A percentile compares a stretch with the other conserved stretches of the same genome.
phyloP scores from a whole-genome alignment of 2,113 vertebrate species.

The Boleophthalmus pectinirostris region DNA sequence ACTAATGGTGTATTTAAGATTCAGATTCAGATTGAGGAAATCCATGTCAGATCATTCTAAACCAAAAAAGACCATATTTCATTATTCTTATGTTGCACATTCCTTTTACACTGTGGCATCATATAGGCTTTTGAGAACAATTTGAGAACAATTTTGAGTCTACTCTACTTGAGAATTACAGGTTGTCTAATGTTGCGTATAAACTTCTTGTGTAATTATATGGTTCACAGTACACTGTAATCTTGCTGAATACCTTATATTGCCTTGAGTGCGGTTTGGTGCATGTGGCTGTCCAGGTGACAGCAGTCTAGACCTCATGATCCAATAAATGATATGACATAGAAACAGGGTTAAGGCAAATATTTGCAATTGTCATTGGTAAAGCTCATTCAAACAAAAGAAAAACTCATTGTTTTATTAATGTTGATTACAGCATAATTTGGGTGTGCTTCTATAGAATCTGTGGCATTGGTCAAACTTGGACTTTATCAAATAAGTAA shows the following conservation, averaged over 20 bases:
- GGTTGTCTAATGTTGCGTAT: background rate
- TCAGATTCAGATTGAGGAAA: background rate
- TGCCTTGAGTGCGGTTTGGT: background rate
- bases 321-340: background rate
- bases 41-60: background rate
- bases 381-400: background rate
- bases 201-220: background rate
- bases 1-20: slow-evolving; percentile 4
- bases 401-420: no score
- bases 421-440: no score
- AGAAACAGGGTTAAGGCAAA: background rate
- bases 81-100: no score
- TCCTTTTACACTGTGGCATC: no score
- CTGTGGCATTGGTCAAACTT: no score
- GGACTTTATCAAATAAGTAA: no score
- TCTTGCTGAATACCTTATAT: background rate
- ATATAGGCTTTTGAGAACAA: no score
- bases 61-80: background rate
- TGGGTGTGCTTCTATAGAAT: no score
- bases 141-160: no score
- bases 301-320: background rate
- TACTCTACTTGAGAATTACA: background rate
- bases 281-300: background rate
- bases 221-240: background rate
- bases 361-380: background rate